Evolutionary conservation across 2,113 vertebrate species (phyloP).

Genomic region (Antigone vipio): DNA sequence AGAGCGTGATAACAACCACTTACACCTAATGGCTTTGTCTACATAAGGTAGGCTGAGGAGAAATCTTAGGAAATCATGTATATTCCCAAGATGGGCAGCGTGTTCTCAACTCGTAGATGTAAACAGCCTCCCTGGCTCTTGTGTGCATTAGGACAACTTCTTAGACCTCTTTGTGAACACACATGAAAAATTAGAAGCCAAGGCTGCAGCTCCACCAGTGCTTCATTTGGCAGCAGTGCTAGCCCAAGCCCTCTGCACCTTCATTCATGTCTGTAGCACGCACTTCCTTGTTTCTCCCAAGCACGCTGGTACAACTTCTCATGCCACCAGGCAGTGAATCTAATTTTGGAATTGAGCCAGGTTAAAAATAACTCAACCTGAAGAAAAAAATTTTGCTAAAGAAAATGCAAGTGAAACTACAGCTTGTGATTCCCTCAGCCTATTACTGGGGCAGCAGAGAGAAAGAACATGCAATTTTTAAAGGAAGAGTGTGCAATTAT

Average conservation of each 20-base stretch:
- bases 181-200: neutral
- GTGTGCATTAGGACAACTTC: neutral
- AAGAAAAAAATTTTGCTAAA: neutral
- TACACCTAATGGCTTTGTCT: neutral
- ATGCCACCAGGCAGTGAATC: neutral
- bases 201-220: neutral
- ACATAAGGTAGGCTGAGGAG: neutral
- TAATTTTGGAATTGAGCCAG: constrained; percentile 12
- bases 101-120: neutral
- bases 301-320: neutral
- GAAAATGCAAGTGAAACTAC: neutral
- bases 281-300: neutral
- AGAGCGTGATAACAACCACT: neutral
- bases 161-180: neutral
- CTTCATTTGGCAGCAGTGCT: neutral
- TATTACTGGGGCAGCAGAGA: neutral
- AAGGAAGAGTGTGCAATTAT: neutral
- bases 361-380: constrained; percentile 37
- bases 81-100: neutral
- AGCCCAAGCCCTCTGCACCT: neutral
- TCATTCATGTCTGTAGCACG: neutral
- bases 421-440: neutral
- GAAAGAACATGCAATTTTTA: neutral
- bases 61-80: neutral
- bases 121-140: neutral